A percentile compares a stretch with the other conserved stretches of the same genome.
These are phyloP conservation scores for Ptychoptera contaminata DNA, from an alignment of 2,888 invertebrate genomes.

Conservation along the genomic window DNA sequence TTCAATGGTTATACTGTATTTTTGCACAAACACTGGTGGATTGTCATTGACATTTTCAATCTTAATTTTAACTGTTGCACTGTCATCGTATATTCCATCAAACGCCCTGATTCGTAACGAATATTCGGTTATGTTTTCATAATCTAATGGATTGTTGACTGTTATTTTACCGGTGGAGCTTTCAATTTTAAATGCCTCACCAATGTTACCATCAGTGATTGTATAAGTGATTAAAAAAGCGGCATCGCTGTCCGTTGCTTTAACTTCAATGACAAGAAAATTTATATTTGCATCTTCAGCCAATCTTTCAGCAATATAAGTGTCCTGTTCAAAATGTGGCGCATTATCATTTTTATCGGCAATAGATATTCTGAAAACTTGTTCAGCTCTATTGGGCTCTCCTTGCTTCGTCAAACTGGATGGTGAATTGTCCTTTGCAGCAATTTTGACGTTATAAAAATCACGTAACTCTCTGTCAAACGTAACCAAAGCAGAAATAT, in stretches of 20 bases:
- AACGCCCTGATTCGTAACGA: constrained; percentile 68
- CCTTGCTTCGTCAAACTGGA: constrained; percentile 52
- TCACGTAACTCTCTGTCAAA: constrained; percentile 80
- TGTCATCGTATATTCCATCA: constrained; percentile 71
- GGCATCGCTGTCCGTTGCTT: constrained; percentile 76
- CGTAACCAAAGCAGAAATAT: constrained; percentile 61
- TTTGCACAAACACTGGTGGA: constrained; percentile 61
- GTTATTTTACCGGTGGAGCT: constrained; percentile 71
- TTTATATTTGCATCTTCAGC: constrained; percentile 74
- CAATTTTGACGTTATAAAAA: constrained; percentile 78
- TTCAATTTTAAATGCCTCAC: constrained; percentile 74
- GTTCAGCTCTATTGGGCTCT: constrained; percentile 58
- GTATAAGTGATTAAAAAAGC: constrained; percentile 76
- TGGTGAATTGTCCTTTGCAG: constrained; percentile 78
- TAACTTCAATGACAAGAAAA: constrained; percentile 71
- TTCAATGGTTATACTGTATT: constrained; percentile 54
- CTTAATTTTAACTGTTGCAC: constrained; percentile 66
- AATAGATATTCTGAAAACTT: constrained; percentile 78
- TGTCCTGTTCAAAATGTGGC: constrained; percentile 67
- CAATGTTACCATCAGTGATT: constrained; percentile 72
- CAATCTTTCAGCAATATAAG: constrained; percentile 58
- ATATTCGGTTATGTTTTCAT: constrained; percentile 72
- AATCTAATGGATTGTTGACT: constrained; percentile 63
- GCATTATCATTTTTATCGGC: constrained; percentile 94
- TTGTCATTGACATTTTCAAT: constrained; percentile 89